Conservation (phyloP, 2,113 vertebrate species). For the Tapirus terrestris region DNA sequence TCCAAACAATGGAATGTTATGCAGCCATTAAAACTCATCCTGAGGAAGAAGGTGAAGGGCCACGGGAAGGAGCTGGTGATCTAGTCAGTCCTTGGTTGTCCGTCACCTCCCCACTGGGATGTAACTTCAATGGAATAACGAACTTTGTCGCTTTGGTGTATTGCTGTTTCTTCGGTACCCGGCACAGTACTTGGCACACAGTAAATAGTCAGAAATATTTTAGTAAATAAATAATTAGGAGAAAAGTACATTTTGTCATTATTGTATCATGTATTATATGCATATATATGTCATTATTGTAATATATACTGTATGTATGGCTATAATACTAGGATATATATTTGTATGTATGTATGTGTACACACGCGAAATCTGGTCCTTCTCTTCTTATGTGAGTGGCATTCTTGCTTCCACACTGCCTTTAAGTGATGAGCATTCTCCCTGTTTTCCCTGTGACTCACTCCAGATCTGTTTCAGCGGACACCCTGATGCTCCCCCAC, state of each 20-base stretch:
- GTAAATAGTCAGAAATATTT: background rate
- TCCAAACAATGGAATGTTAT: background rate
- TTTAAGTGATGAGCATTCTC: background rate
- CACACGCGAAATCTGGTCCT: background rate
- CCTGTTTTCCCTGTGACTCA: too few species aligned
- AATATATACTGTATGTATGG: background rate
- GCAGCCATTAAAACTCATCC: background rate
- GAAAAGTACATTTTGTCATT: background rate
- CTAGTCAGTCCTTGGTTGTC: background rate
- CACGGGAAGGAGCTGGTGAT: rapidly evolving
- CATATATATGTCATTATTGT: background rate
- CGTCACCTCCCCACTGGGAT: background rate
- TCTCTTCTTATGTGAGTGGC: background rate
- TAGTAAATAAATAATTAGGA: background rate
- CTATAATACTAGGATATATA: rapidly evolving
- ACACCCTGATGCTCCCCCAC: background rate
- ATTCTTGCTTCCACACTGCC: background rate
- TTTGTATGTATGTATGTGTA: background rate
- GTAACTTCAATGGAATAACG: background rate
- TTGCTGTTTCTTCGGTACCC: background rate
- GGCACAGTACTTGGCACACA: background rate
- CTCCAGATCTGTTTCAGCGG: background rate
- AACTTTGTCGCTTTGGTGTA: background rate
- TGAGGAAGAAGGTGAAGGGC: background rate
- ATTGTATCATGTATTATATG: background rate